phyloP scores from a whole-genome alignment of 1,140 invertebrate species.

The Hesperophylax magnus region DNA sequence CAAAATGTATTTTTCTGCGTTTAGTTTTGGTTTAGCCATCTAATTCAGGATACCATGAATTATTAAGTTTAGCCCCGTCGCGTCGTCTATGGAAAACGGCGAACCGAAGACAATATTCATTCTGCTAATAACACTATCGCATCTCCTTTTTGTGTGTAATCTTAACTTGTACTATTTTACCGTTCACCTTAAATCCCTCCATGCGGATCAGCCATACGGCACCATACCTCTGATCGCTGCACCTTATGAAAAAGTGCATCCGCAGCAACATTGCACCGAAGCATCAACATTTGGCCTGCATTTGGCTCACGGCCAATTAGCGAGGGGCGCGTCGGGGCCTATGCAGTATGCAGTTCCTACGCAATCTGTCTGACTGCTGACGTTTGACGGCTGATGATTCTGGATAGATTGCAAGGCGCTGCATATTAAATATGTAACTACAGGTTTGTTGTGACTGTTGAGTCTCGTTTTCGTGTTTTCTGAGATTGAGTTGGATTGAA shows the following conservation, averaged over 20 bases:
- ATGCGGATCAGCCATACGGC: slow-evolving; percentile 18
- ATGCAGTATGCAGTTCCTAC: too few relatives aligned
- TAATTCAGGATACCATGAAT: too few relatives aligned
- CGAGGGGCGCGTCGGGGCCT: slow-evolving; percentile 44
- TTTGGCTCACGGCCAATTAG: slow-evolving; percentile 56
- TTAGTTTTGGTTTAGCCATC: too few relatives aligned
- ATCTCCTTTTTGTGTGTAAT: too few relatives aligned
- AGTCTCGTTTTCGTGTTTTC: not conserved
- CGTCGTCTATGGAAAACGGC: too few relatives aligned
- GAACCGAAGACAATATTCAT: too few relatives aligned
- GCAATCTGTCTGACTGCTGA: not conserved
- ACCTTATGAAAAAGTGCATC: slow-evolving; percentile 49
- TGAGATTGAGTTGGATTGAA: not conserved
- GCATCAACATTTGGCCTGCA: slow-evolving; percentile 52
- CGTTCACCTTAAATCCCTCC: not conserved
- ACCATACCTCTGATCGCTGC: slow-evolving; percentile 20
- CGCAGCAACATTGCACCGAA: slow-evolving; percentile 19
- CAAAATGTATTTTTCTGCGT: too few relatives aligned
- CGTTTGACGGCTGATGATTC: too few relatives aligned
- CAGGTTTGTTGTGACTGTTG: slow-evolving; percentile 34
- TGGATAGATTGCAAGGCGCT: not conserved
- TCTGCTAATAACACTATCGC: too few relatives aligned
- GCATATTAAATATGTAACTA: slow-evolving; percentile 18
- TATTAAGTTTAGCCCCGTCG: too few relatives aligned
- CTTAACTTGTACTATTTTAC: too few relatives aligned